A percentile compares a stretch with the other conserved stretches of the same genome.
These are phyloP conservation scores for Harpegnathos saltator DNA, from an alignment of 1,140 invertebrate genomes.

Conservation along the genomic window DNA sequence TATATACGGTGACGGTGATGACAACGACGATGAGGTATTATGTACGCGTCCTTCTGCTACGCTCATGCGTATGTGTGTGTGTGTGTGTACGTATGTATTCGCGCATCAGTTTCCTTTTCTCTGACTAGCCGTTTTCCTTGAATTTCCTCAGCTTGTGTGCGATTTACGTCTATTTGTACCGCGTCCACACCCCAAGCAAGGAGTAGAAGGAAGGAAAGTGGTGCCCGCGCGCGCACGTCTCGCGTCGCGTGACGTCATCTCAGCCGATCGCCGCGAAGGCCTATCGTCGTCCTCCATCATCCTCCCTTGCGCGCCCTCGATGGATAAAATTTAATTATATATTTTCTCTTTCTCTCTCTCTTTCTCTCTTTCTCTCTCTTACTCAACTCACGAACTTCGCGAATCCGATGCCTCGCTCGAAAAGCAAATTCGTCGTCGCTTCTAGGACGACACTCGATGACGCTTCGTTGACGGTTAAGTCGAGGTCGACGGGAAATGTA, in stretches of 20 bases:
- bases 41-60: slow-evolving; percentile 31
- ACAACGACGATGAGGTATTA: not conserved
- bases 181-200: slow-evolving; percentile 41
- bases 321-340: slow-evolving; percentile 74
- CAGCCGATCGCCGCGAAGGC: slow-evolving; percentile 69
- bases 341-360: slow-evolving; percentile 36
- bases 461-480: not conserved
- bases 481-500: not conserved
- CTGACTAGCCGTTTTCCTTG: not conserved
- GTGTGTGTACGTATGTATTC: slow-evolving; percentile 69
- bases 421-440: not conserved
- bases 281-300: slow-evolving; percentile 53
- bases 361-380: slow-evolving; percentile 32
- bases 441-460: not conserved
- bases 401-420: not conserved
- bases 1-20: not conserved
- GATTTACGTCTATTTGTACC: not conserved
- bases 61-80: not conserved
- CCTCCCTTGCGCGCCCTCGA: not conserved
- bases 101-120: not conserved
- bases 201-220: not conserved
- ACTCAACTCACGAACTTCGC: not conserved
- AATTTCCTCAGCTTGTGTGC: not conserved
- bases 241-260: slow-evolving; percentile 74
- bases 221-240: not conserved